These are phyloP conservation scores for Dendrolimus houi DNA, from an alignment of 2,888 invertebrate species.

Conservation along the genomic window DNA sequence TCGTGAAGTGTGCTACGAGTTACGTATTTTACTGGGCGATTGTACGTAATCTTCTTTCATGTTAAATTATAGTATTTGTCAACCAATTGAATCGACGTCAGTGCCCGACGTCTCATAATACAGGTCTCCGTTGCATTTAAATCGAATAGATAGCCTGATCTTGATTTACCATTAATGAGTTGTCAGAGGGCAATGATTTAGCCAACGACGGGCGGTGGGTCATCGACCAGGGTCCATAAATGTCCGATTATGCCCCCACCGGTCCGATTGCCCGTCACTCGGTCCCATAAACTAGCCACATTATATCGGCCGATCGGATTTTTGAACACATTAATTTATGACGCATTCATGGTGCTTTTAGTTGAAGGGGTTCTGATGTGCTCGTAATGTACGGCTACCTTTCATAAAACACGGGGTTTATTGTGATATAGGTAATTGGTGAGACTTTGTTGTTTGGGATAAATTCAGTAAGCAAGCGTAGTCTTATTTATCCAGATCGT, in stretches of 20 bases:
- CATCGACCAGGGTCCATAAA: background rate
- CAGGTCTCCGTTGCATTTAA: background rate
- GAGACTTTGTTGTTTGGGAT: background rate
- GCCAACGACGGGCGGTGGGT: background rate
- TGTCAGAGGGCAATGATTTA: conserved; percentile 1
- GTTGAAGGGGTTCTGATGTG: no score
- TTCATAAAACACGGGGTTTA: background rate
- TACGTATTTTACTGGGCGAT: no score
- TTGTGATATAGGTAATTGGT: background rate
- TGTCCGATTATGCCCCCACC: background rate
- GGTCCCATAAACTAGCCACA: conserved; percentile 5
- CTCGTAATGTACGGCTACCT: no score
- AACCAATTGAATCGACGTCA: no score
- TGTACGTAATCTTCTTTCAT: no score
- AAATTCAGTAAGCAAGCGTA: no score
- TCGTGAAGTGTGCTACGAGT: no score
- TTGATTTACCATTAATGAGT: background rate
- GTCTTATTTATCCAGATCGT: no score
- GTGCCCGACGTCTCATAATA: no score
- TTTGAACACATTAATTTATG: conserved; percentile 8
- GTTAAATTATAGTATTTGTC: no score
- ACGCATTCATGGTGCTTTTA: conserved; percentile 2
- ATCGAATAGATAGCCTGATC: background rate
- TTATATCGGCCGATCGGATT: conserved; percentile 6
- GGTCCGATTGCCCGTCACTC: conserved; percentile 1